These are phyloP conservation scores for Eristalis tenax DNA, from an alignment of 2,888 invertebrate species.

Conservation along the genomic window DNA sequence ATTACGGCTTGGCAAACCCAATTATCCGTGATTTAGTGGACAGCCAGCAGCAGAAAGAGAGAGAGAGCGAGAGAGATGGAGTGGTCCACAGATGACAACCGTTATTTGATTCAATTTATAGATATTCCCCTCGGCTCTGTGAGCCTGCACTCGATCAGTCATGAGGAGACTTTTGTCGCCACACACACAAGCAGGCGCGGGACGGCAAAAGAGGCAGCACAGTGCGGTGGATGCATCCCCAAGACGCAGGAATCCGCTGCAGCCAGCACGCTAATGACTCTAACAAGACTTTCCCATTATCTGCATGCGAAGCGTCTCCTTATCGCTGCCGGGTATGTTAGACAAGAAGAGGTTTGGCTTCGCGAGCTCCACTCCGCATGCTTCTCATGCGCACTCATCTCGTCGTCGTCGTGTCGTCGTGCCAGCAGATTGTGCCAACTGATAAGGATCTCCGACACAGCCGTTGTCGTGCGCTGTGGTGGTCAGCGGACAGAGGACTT, in stretches of 20 bases:
- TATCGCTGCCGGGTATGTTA: slow-evolving; percentile 71
- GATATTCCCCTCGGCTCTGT: slow-evolving; percentile 12
- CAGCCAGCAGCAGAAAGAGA: slow-evolving; percentile 12
- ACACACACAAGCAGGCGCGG: neutral
- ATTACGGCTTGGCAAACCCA: slow-evolving; percentile 56
- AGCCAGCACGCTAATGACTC: slow-evolving; percentile 62
- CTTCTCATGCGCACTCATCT: slow-evolving; percentile 27
- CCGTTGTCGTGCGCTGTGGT: slow-evolving; percentile 19
- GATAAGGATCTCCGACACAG: slow-evolving; percentile 48
- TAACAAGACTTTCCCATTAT: slow-evolving; percentile 72
- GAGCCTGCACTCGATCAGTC: neutral
- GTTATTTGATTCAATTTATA: slow-evolving; percentile 62
- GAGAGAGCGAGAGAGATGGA: slow-evolving; percentile 12
- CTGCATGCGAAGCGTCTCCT: slow-evolving; percentile 67
- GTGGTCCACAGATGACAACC: slow-evolving; percentile 32
- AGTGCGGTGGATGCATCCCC: slow-evolving; percentile 11
- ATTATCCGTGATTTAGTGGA: slow-evolving; percentile 62
- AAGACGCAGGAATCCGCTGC: slow-evolving; percentile 42
- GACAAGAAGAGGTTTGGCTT: slow-evolving; percentile 63
- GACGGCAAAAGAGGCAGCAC: neutral
- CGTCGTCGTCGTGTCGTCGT: slow-evolving; percentile 9
- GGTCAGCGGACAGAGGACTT: no score
- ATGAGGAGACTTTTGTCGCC: slow-evolving; percentile 57
- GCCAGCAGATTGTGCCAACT: slow-evolving; percentile 47
- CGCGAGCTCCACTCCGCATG: slow-evolving; percentile 10